These are phyloP conservation scores for Platichthys flesus DNA, from an alignment of 2,113 vertebrate genomes.

Conservation along the genomic window DNA sequence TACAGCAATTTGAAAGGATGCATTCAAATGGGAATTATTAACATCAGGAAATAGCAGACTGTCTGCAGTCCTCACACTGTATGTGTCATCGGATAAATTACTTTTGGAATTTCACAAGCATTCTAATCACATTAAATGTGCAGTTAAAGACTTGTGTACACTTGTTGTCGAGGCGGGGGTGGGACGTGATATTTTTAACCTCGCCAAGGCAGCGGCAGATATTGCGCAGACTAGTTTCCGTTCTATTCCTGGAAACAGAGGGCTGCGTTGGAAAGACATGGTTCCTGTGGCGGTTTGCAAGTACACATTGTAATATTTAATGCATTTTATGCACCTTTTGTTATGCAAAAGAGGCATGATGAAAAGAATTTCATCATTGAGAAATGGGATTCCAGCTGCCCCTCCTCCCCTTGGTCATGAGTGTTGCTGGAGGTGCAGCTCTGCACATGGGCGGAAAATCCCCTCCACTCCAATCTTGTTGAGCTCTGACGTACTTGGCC, in stretches of 20 bases:
- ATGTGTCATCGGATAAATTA: constrained; percentile 36
- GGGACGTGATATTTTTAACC: constrained; percentile 55
- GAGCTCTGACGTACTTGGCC: constrained; percentile 62
- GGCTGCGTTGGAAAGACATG: constrained; percentile 19
- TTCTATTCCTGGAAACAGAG: constrained; percentile 47
- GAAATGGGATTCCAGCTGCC: constrained; percentile 70
- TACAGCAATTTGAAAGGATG: constrained; percentile 54
- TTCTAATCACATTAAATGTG: constrained; percentile 48
- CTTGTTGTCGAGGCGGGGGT: constrained; percentile 19
- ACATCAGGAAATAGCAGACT: constrained; percentile 29
- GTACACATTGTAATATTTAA: constrained; percentile 67
- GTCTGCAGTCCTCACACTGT: constrained; percentile 14
- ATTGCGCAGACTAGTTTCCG: constrained; percentile 15
- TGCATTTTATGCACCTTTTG: constrained; percentile 75
- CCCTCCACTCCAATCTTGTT: constrained; percentile 66
- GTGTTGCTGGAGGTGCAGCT: constrained; percentile 62
- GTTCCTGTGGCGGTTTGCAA: constrained; percentile 51
- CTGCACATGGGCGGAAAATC: constrained; percentile 62
- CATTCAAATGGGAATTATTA: constrained; percentile 47
- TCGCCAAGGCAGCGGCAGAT: constrained; percentile 20
- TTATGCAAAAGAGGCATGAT: constrained; percentile 77
- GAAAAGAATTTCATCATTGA: constrained; percentile 77
- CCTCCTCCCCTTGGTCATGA: constrained; percentile 57
- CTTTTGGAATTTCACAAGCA: constrained; percentile 38
- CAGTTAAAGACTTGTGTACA: constrained; percentile 40